phyloP scores from a whole-genome alignment of 2,113 vertebrate genomes.

The Genyomyrus donnyi region DNA sequence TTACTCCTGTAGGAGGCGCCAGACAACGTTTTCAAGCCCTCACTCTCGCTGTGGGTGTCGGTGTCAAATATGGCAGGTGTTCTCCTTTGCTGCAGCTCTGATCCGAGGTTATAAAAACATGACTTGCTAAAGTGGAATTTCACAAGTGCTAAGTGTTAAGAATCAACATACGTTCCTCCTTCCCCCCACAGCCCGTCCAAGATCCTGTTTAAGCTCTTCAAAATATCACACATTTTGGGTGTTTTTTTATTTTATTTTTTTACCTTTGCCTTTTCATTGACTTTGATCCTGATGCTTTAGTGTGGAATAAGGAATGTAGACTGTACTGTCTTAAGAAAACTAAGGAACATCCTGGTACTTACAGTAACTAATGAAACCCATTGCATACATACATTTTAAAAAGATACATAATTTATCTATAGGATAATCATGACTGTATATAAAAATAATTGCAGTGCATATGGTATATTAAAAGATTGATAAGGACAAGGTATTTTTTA shows the following conservation, averaged over 20 bases:
- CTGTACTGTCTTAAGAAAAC: not conserved
- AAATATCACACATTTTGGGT: slow-evolving; percentile 7
- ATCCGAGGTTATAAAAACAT: not conserved
- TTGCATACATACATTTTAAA: not conserved
- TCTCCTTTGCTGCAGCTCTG: not conserved
- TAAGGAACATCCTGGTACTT: not conserved
- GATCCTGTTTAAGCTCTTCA: slow-evolving; percentile 2
- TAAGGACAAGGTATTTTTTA: not conserved
- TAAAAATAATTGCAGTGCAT: not conserved
- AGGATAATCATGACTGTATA: not conserved
- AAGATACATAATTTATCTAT: not conserved
- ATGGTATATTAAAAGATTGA: not conserved
- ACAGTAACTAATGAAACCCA: not conserved
- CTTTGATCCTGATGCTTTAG: not conserved
- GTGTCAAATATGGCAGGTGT: not conserved
- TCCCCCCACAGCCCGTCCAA: not conserved
- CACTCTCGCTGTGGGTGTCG: not conserved
- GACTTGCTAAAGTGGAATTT: not conserved
- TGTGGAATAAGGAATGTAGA: not conserved
- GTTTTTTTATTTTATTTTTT: not conserved
- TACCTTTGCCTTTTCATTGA: not conserved
- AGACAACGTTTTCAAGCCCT: not conserved
- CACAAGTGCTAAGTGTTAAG: not conserved
- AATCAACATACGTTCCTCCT: not conserved
- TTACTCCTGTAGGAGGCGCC: not conserved